Evolutionary conservation across 2,797 vertebrate genomes (phyloP), one percentile per base, ranked within the genome.

Genomic region (Melanotaenia trifasciata): DNA sequence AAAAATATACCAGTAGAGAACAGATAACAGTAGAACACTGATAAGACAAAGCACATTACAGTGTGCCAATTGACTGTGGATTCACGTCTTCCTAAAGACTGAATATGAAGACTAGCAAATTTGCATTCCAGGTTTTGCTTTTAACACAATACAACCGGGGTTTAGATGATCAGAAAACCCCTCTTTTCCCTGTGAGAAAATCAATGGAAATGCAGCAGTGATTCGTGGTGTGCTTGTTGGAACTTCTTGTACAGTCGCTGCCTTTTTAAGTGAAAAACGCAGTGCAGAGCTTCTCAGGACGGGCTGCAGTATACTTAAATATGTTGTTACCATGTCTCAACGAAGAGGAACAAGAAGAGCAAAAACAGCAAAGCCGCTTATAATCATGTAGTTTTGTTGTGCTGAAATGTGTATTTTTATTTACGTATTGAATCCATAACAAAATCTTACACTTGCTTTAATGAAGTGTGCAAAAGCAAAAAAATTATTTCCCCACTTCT

Each of bases 41-140:
- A 76, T 64, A 58, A 74, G 47, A 32, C 63, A 74, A 56, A 72
- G 45, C 35, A 60, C 60, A 53, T 56, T 61, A 78, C 61, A 59
- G 30, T 5, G 10, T 59, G 8, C 73, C 16, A 61, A 28, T 24
- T 33, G 50, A 35, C 53, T 26, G 13, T 60, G 18, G 10, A 60
- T 38, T 58, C 11, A 33, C 30, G 26, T 68, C 43, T 76, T 26
- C 16, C 20, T 57, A 3, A 13, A 10, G 47, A 58, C 18, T 43
- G 11, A 54, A 60, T 30, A 4, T 38, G 13, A 36, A 54, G 20
- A 28, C 67, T 24, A 43, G 5, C 8, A 33, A n/a, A 14, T 1
- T 56, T 50, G 18, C 11, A 24, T 68, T 58, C 35, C 35, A 61
- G 26, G 22, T 53, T 58, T 51, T 58, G 66, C 10, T 35, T 35